Evolutionary conservation across 1,140 invertebrate genomes (phyloP), one percentile per base, ranked within the genome.

Genomic region (Drosophila micromelanica): DNA sequence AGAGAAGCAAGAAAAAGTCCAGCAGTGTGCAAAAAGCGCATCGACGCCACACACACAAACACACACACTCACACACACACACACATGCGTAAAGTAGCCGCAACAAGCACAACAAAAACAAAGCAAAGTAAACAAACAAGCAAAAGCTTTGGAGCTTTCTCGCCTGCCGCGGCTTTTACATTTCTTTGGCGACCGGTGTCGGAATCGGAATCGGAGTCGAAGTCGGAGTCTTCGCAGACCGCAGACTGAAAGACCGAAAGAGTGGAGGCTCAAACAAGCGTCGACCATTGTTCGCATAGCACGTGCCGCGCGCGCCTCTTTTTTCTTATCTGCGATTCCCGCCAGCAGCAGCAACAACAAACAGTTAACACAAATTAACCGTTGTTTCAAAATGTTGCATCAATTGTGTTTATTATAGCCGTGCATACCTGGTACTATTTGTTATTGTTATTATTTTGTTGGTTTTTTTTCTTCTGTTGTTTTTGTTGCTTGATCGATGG

Each of bases 261-360:
- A 56, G 9, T 35, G 2, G 23, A 30, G 59, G 35, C 73, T 87
- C 82, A 86, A 87, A 86, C 75, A 87, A 78, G 74, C 78, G 71
- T 73, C 82, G 82, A 86, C 75, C 82, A 87, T 87, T 86, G 82
- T 86, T 81, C 78, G 82, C 61, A 63, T 42, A 86, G 78, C 81
- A 86, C 81, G 81, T 87, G 78, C 78, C 82, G 71, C 75, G 62
- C 70, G 8, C 49, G 15, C 5, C 35, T 43, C 37, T 40, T 12
- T 40, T 48, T 40, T 12, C 32, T 48, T n/a, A 30, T 46, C 48
- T 13, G 35, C 62, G 56, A 54, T 23, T 38, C 27, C 38, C 48
- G 37, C 35, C 32, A 59, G 30, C 20, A 59, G 9, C 32, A 52
- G 35, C 23, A 27, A 27, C 46, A 35, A 23, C 30, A 37, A 60